Base-by-base conservation (phyloP, 2,888 invertebrate species). In the Athripsodes cinereus region DNA sequence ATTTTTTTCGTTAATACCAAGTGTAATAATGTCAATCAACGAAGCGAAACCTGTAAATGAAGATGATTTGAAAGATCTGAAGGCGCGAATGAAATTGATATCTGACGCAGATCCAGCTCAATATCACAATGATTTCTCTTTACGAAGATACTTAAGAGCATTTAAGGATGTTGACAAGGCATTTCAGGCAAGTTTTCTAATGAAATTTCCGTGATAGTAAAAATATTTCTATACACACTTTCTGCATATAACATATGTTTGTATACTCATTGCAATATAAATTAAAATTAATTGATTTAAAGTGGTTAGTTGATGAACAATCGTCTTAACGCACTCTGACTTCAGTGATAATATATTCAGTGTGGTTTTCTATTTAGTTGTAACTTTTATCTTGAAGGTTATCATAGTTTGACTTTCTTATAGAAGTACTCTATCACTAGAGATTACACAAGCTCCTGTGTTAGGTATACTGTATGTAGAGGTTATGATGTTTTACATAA, bases 51-150 rank as follows among this genome's bases (percentile, higher is more conserved):
- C 79, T 63, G 81, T 87, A 34, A 84, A 82, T 66, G 82, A 82
- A 66, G 77, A 78, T 60, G 84, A 87, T 69, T 72, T 88, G 21
- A 81, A 82, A 68, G 83, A 84, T 61, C 68, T 88, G 26, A 87
- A 86, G 71, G 81, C 81, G 62, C 79, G 88, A 50, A 87, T 88
- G 87, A 82, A 83, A 72, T 69, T 88, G 62, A 88, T 88, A 65
- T 80, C 76, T 10, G 85, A 84, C 60, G 88, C 88, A 22, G 88
- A 88, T 73, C 86, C 87, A 22, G 75, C 76, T 19, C 88, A 88
- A 68, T 88, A 85, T 68, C 87, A 88, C 66, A 88, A 88, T 70
- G 88, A 88, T 56, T 87, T 81, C 70, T 88, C 89, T 1, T 69
- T 88, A 50, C 79, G 77, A 66, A 78, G 89, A 65, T 90, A 88